Evolutionary conservation across 30 jellyfish, hydroid and myxozoan genomes (phyloP).

Genomic region (Turritopsis rubra): DNA sequence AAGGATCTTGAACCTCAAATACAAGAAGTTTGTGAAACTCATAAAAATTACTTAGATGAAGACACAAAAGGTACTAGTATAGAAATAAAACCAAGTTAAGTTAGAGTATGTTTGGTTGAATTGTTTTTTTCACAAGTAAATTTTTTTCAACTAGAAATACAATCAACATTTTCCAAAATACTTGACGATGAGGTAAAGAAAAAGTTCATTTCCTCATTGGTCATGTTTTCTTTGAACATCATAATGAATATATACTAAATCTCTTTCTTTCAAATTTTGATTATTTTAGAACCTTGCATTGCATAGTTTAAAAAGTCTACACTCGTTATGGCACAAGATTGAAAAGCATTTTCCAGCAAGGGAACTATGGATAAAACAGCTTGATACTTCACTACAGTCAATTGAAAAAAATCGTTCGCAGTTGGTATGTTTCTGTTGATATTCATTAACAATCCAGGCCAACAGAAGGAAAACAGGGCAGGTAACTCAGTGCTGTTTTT

Average conservation of each 20-base stretch:
- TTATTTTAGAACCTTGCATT: background rate
- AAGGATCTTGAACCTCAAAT: background rate
- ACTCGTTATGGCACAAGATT: background rate
- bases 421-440: background rate
- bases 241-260: no score
- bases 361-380: background rate
- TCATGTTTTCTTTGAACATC: background rate
- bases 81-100: no score
- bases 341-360: background rate
- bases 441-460: no score
- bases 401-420: background rate
- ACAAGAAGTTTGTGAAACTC: slow-evolving; percentile 3
- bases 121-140: background rate
- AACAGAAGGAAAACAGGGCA: no score
- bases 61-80: background rate
- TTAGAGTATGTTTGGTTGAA: no score
- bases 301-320: background rate
- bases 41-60: background rate
- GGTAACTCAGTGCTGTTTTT: no score
- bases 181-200: background rate
- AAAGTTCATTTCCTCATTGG: background rate
- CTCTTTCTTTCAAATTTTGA: background rate
- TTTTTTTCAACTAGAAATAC: background rate
- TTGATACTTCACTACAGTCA: background rate
- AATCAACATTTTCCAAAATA: background rate